Conservation (phyloP, 2,113 vertebrate genomes). For the Archocentrus centrarchus region DNA sequence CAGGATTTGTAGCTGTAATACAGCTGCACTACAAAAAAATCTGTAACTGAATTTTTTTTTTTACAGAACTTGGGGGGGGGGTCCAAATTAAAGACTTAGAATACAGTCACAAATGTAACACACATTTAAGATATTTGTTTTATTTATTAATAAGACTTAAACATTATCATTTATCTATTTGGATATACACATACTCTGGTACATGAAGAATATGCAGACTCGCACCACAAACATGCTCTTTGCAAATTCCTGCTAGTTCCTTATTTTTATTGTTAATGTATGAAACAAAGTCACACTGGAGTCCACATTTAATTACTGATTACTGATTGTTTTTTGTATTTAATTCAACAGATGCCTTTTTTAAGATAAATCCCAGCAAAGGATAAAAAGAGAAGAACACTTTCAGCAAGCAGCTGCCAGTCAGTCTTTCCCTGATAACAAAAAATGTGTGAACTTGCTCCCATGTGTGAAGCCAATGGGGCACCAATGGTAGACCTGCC, state of each 20-base stretch:
- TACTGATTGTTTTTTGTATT: neutral
- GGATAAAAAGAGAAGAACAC: neutral
- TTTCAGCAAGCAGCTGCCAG: neutral
- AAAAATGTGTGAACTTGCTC: neutral
- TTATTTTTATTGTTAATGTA: neutral
- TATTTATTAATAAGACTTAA: neutral
- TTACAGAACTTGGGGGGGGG: neutral
- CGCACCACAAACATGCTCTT: neutral
- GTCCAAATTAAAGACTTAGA: neutral
- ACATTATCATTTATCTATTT: too few relatives aligned
- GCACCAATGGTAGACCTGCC: neutral
- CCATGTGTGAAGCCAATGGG: neutral
- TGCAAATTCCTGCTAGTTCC: neutral
- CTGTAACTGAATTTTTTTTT: too few relatives aligned
- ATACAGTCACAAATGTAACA: neutral
- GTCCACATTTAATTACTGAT: neutral
- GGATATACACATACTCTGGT: neutral
- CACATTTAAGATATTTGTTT: neutral
- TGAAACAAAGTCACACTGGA: neutral
- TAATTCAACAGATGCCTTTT: neutral
- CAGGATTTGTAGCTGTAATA: neutral
- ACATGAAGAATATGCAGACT: neutral
- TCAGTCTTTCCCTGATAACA: neutral
- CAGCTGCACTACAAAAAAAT: neutral
- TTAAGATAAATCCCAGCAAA: neutral